Base-by-base conservation (phyloP, 2,113 vertebrate genomes). In the Caranx ignobilis region DNA sequence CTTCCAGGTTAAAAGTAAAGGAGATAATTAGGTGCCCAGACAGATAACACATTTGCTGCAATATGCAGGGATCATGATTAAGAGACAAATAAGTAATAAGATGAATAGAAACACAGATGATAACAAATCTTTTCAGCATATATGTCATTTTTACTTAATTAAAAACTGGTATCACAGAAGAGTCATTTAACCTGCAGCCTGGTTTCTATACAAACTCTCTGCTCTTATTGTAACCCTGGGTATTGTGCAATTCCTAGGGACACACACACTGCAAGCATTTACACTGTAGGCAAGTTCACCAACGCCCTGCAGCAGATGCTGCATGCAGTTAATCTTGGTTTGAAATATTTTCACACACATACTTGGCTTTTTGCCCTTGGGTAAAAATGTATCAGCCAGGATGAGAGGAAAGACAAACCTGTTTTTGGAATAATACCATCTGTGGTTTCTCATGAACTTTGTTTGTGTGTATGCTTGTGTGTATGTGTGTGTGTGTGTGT, bases 311-410 rank as follows among this genome's bases (percentile, higher is more conserved):
- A 78, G 60, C 72, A 61, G 39, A 31, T 63, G 4, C 31, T 75
- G 71, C 26, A 67, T 65, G 45, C 31, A 35, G 13, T 21, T 11
- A 3, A 67, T 79, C 11, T 21, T 69, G 7, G 15, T 55, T 26
- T 64, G 55, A 73, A 43, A 88, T n/a, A 43, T 34, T 78, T 81
- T 65, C 63, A 35, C 81, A 86, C 71, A 61, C 54, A 47, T 83
- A 82, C 60, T 88, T 89, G 75, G 32, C n/a, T 50, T 89, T 71
- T 87, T 74, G 86, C 84, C 61, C n/a, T 31, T 1, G 15, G 47
- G 55, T 83, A 88, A 87, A 79, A 79, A 88, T 79, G 34, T 57
- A 62, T 82, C 15, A 69, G 55, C 11, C 11, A 26, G n/a, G 63
- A 43, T 66, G 19, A 77, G 11, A 59, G 26, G 3, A 71, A 71